These are phyloP conservation scores for Oceanodroma tethys DNA, from an alignment of 2,113 vertebrate genomes.

Conservation along the genomic window DNA sequence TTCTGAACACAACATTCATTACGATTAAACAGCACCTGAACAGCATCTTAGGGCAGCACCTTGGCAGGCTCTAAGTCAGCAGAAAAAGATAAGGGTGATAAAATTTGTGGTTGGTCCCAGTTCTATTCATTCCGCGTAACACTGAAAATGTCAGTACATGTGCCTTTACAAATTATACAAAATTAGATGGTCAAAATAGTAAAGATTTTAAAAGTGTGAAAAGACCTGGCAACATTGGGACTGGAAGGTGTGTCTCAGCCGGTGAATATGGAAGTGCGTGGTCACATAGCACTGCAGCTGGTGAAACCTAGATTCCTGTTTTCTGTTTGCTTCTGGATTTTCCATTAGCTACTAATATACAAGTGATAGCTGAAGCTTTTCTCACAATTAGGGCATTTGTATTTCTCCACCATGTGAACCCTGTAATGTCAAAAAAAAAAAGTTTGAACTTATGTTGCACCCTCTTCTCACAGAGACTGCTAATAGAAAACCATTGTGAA, in stretches of 20 bases:
- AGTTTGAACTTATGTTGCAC: neutral
- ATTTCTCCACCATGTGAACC: neutral
- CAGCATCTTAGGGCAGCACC: neutral
- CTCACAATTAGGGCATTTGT: neutral
- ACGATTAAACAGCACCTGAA: neutral
- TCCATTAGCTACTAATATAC: neutral
- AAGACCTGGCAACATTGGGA: neutral
- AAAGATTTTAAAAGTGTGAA: neutral
- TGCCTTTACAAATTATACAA: neutral
- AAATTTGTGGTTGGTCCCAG: neutral
- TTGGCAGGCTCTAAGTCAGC: neutral
- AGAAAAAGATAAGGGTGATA: neutral
- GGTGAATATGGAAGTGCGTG: neutral
- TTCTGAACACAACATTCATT: neutral
- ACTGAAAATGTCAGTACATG: neutral
- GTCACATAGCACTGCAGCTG: too few species aligned
- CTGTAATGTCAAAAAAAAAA: neutral
- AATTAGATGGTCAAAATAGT: neutral
- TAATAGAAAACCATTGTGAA: neutral
- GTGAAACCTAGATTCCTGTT: neutral
- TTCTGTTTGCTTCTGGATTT: neutral
- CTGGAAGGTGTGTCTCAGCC: neutral
- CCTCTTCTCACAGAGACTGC: neutral
- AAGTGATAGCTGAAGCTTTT: neutral
- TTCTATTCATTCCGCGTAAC: neutral